These are phyloP conservation scores for Ceriagrion tenellum DNA, from an alignment of 2,888 invertebrate species.

Conservation along the genomic window DNA sequence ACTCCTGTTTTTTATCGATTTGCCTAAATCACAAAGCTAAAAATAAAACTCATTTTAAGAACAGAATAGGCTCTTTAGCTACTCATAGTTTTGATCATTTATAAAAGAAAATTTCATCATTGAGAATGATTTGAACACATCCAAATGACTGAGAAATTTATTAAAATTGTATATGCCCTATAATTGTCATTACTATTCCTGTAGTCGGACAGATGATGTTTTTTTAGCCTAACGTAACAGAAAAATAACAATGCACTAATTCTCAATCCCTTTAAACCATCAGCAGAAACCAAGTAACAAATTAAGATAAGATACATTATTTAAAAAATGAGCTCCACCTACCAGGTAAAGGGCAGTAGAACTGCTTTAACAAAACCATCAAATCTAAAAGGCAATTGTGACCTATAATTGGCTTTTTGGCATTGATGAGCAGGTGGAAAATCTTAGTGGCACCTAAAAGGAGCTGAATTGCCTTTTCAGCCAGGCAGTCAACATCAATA, in stretches of 20 bases:
- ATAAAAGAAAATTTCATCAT: no score
- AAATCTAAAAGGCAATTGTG: slow-evolving; percentile 88
- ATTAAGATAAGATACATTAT: not conserved
- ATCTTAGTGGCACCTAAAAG: slow-evolving; percentile 85
- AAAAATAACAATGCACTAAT: not conserved
- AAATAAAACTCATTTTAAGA: no score
- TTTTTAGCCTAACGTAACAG: no score
- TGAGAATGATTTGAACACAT: no score
- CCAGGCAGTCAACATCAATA: slow-evolving; percentile 53
- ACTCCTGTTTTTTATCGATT: no score
- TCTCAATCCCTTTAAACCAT: slow-evolving; percentile 21
- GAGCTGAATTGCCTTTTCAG: slow-evolving; percentile 75
- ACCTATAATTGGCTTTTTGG: slow-evolving; percentile 86
- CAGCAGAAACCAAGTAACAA: slow-evolving; percentile 22
- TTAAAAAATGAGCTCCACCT: slow-evolving; percentile 71
- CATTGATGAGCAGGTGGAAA: slow-evolving; percentile 81
- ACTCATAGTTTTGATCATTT: no score
- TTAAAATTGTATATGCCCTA: no score
- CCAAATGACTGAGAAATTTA: no score
- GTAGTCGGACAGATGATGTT: no score
- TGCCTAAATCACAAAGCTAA: no score
- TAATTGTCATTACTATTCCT: no score
- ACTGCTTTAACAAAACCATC: slow-evolving; percentile 86
- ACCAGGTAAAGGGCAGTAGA: slow-evolving; percentile 85
- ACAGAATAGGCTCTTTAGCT: no score